A percentile compares a stretch with the other conserved stretches of the same genome.
phyloP scores from a whole-genome alignment of 2,113 vertebrate species.

The Perca fluviatilis region DNA sequence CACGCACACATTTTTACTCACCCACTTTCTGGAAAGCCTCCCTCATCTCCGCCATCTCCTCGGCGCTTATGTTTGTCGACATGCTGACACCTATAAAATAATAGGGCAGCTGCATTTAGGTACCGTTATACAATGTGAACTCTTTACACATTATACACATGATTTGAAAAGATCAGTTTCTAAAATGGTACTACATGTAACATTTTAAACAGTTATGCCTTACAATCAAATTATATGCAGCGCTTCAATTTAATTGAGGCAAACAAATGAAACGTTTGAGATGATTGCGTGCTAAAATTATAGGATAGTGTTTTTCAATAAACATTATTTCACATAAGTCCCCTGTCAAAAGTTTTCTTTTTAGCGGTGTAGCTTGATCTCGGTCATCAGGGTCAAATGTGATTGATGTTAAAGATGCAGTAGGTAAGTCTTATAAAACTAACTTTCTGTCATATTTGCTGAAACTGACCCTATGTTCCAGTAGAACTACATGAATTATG shows the following conservation, averaged over 20 bases:
- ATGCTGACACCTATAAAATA: slow-evolving; percentile 55
- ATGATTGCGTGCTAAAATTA: neutral
- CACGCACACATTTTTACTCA: slow-evolving; percentile 76
- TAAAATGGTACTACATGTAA: no score
- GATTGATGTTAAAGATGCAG: no score
- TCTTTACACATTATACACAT: neutral
- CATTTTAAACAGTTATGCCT: no score
- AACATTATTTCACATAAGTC: neutral
- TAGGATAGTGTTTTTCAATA: neutral
- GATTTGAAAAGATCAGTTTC: no score
- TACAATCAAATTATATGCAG: no score
- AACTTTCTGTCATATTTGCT: no score
- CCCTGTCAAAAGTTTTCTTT: neutral
- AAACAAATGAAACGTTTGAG: neutral
- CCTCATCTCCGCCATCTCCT: slow-evolving; percentile 91
- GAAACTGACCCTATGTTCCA: no score
- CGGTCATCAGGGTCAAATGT: neutral
- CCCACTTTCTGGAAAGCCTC: slow-evolving; percentile 92
- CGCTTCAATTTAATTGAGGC: no score
- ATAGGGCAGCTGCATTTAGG: neutral
- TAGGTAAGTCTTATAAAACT: no score
- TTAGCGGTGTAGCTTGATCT: no score
- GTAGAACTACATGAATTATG: no score
- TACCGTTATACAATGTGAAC: neutral
- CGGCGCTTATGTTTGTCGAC: slow-evolving; percentile 64